Percentiles rank a stretch among this genome's conserved stretches.
phyloP scores from a whole-genome alignment of 2,113 vertebrate genomes.

The Alces alces region DNA sequence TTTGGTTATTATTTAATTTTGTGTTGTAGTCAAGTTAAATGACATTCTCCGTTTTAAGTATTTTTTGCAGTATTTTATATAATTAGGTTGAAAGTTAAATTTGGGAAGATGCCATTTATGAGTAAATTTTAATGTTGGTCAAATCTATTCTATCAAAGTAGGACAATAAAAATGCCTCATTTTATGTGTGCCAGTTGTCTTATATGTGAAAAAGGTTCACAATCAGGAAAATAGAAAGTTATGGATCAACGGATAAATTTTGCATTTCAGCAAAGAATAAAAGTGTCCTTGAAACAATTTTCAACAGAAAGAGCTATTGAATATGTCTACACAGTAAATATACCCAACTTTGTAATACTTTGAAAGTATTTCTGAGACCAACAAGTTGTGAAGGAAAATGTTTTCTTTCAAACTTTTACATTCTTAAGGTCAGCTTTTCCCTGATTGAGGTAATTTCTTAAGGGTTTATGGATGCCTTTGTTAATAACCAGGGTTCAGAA shows the following conservation, averaged over 20 bases:
- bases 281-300: not conserved
- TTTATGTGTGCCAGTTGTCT: constrained; percentile 29
- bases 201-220: constrained; percentile 22
- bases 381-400: constrained; percentile 21
- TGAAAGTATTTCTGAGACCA: constrained; percentile 19
- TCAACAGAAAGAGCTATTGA: not conserved
- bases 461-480: not conserved
- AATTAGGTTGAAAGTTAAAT: constrained; percentile 36
- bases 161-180: not conserved
- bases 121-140: constrained; percentile 40
- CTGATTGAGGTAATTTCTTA: constrained; percentile 31
- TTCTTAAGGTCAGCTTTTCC: constrained; percentile 16
- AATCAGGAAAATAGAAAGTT: constrained; percentile 45
- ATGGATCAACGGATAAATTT: constrained; percentile 11
- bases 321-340: not conserved
- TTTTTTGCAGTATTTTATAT: not conserved
- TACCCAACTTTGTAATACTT: not conserved
- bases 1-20: constrained; percentile 23
- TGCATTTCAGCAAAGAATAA: constrained; percentile 28
- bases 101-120: constrained; percentile 26
- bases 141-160: constrained; percentile 30
- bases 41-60: not conserved
- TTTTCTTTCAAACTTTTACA: constrained; percentile 23
- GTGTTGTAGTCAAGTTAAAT: constrained; percentile 17
- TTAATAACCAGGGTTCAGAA: constrained; percentile 34